Evolutionary conservation across 1,140 invertebrate species (phyloP).

Genomic region (Pseudomyrmex concolor): DNA sequence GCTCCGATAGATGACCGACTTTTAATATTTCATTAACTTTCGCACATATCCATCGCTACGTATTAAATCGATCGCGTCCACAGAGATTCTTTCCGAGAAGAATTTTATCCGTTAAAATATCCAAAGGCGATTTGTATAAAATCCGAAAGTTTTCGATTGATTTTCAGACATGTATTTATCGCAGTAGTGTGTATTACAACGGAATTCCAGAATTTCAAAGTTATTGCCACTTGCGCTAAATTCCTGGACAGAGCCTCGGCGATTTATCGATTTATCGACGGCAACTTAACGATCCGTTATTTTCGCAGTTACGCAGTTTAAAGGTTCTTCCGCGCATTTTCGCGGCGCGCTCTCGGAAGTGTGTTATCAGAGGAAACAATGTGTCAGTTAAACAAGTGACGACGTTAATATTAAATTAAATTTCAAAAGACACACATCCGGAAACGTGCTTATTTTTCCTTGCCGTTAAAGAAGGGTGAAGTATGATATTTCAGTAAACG

Average conservation of each 20-base stretch:
- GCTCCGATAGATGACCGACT: not conserved
- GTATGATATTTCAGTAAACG: not conserved
- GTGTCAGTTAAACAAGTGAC: conserved; percentile 14
- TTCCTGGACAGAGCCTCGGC: too few relatives aligned
- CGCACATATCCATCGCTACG: not conserved
- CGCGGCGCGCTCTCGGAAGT: not conserved
- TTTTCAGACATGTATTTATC: too few relatives aligned
- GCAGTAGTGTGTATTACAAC: not conserved
- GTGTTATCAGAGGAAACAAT: conserved; percentile 27
- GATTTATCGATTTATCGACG: not conserved
- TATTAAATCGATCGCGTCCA: not conserved
- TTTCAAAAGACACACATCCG: conserved; percentile 2
- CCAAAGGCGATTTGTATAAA: too few relatives aligned
- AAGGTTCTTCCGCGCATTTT: conserved; percentile 3
- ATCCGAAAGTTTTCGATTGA: too few relatives aligned
- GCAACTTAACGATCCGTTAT: conserved; percentile 7
- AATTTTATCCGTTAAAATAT: too few relatives aligned
- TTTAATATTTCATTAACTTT: not conserved
- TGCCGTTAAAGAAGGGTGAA: conserved; percentile 1
- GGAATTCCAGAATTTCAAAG: conserved; percentile 3
- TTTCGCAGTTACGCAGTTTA: conserved; percentile 13
- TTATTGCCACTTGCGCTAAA: not conserved
- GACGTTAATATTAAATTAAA: not conserved
- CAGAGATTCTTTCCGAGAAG: too few relatives aligned
- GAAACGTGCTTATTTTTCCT: not conserved